Percentiles rank a stretch among this genome's conserved stretches.
phyloP scores from a whole-genome alignment of 2,113 vertebrate species.

The Rynchops niger region DNA sequence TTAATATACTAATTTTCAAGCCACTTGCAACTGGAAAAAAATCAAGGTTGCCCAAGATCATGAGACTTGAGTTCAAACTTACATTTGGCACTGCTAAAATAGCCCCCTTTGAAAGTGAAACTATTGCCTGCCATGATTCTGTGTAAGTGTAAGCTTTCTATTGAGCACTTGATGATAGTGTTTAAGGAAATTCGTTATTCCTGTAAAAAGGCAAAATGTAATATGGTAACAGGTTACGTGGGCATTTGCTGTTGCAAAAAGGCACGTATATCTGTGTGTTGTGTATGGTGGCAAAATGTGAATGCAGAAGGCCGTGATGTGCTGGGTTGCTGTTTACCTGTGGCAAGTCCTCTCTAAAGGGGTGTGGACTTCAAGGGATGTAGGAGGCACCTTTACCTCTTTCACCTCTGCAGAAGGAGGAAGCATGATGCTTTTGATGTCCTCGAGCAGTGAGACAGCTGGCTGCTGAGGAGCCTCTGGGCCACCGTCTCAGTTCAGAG shows the following conservation, averaged over 20 bases:
- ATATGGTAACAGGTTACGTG: not conserved
- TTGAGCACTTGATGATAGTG: not conserved
- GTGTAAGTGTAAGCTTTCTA: not conserved
- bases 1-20: not conserved
- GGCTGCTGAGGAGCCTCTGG: not conserved
- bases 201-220: not conserved
- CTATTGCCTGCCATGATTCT: not conserved
- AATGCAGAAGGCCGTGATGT: not conserved
- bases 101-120: not conserved
- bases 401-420: not conserved
- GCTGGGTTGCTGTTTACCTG: not conserved
- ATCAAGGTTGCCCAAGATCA: not conserved
- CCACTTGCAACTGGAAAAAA: not conserved
- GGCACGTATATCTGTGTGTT: fast-evolving
- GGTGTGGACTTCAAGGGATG: not conserved
- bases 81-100: not conserved
- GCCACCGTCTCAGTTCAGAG: not conserved
- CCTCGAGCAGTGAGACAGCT: not conserved
- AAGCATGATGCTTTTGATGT: fast-evolving
- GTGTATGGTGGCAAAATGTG: not conserved
- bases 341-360: not conserved
- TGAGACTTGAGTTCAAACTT: not conserved
- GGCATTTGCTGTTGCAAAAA: not conserved
- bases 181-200: not conserved
- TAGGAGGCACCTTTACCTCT: not conserved